phyloP scores from a whole-genome alignment of 2,113 vertebrate genomes.

The Phrynosoma platyrhinos region DNA sequence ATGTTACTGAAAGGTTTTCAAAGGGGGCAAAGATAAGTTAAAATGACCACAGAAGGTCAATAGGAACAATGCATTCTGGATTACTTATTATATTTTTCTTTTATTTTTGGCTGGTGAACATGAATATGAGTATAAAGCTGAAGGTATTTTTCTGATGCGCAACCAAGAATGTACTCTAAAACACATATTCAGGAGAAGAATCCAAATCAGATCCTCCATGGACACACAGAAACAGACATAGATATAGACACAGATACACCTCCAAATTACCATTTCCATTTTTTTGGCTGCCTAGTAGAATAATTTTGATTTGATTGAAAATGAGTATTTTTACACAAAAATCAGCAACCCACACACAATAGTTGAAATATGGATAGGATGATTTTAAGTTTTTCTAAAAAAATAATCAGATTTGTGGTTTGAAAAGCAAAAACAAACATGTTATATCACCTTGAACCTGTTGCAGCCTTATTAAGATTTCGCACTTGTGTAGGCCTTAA shows the following conservation, averaged over 20 bases:
- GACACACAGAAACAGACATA: neutral
- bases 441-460: neutral
- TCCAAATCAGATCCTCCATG: neutral
- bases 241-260: neutral
- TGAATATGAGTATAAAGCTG: neutral
- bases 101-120: neutral
- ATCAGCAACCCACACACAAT: conserved; percentile 30
- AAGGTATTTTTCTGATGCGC: neutral
- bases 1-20: conserved; percentile 17
- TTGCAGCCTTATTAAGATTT: neutral
- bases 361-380: conserved; percentile 48
- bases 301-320: neutral
- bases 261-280: neutral
- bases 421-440: conserved; percentile 5
- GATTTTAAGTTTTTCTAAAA: too few species aligned
- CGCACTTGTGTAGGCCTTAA: too few species aligned
- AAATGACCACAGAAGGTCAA: conserved; percentile 9
- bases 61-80: neutral
- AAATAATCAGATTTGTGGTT: neutral
- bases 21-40: neutral
- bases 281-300: neutral
- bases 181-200: conserved; percentile 41
- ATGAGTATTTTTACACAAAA: neutral
- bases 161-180: conserved; percentile 25
- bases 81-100: neutral